phyloP scores from a whole-genome alignment of 2,797 vertebrate genomes.

The Cynodonichthys magdalenae region DNA sequence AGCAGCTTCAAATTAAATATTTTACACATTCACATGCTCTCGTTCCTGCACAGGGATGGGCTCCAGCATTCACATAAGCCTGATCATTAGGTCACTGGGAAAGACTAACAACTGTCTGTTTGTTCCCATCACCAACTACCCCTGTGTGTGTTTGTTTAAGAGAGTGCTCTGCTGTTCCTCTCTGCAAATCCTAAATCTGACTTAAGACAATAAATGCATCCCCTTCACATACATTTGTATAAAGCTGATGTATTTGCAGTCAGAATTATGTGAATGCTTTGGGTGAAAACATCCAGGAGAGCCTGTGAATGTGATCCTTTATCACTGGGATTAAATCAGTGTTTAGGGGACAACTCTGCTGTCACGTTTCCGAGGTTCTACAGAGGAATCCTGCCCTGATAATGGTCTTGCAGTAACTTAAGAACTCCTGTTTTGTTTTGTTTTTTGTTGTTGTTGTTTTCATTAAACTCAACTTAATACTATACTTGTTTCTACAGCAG shows the following conservation, averaged over 20 bases:
- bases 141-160: constrained; percentile 34
- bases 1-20: constrained; percentile 39
- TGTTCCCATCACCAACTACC: constrained; percentile 75
- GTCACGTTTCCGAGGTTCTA: constrained; percentile 34
- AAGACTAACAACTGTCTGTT: constrained; percentile 80
- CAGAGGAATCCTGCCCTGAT: constrained; percentile 16
- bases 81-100: constrained; percentile 79
- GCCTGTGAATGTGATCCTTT: neutral
- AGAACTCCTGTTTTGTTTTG: no score
- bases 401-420: no score
- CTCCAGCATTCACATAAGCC: constrained; percentile 75
- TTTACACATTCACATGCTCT: constrained; percentile 61
- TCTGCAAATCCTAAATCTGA: constrained; percentile 40
- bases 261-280: neutral
- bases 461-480: neutral
- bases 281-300: constrained; percentile 2
- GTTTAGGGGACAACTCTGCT: constrained; percentile 10
- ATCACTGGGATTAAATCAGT: constrained; percentile 24
- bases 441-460: no score
- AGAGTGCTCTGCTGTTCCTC: constrained; percentile 22
- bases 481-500: neutral
- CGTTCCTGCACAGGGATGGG: constrained; percentile 74
- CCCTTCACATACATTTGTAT: constrained; percentile 3
- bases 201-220: constrained; percentile 17
- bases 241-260: neutral